Conservation (phyloP, 2,888 invertebrate species). For the Drosophila pullipes region DNA sequence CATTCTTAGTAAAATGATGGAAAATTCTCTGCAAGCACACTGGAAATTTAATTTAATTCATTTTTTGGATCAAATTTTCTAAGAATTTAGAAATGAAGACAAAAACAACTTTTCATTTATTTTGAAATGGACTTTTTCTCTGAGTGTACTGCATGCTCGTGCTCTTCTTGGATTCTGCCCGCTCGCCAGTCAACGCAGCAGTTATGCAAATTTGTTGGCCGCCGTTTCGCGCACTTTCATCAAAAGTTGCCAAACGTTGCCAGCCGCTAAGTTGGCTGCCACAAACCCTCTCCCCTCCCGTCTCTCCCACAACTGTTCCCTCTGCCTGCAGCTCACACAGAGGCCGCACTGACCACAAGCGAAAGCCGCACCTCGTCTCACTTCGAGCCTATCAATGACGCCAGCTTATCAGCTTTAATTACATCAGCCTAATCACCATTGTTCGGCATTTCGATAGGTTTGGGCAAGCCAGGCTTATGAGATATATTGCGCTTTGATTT, state of each 20-base stretch:
- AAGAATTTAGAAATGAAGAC: not conserved
- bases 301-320: not conserved
- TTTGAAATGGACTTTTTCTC: not conserved
- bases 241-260: slow-evolving; percentile 70
- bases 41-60: no score
- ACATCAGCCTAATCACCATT: slow-evolving; percentile 42
- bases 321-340: not conserved
- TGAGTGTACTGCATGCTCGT: not conserved
- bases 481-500: slow-evolving; percentile 11
- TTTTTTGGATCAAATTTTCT: no score
- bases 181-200: slow-evolving; percentile 61
- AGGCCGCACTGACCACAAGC: slow-evolving; percentile 6
- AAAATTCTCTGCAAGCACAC: not conserved
- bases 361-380: slow-evolving; percentile 8
- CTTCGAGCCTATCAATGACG: slow-evolving; percentile 41
- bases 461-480: not conserved
- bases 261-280: slow-evolving; percentile 52
- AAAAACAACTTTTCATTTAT: no score
- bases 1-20: accelerated
- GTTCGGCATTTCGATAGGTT: not conserved
- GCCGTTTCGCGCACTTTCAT: slow-evolving; percentile 74
- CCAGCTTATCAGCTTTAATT: slow-evolving; percentile 54
- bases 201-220: slow-evolving; percentile 77
- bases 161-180: slow-evolving; percentile 22
- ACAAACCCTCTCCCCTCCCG: not conserved